Evolutionary conservation across 2,113 vertebrate genomes (phyloP).

Genomic region (Vombatus ursinus): DNA sequence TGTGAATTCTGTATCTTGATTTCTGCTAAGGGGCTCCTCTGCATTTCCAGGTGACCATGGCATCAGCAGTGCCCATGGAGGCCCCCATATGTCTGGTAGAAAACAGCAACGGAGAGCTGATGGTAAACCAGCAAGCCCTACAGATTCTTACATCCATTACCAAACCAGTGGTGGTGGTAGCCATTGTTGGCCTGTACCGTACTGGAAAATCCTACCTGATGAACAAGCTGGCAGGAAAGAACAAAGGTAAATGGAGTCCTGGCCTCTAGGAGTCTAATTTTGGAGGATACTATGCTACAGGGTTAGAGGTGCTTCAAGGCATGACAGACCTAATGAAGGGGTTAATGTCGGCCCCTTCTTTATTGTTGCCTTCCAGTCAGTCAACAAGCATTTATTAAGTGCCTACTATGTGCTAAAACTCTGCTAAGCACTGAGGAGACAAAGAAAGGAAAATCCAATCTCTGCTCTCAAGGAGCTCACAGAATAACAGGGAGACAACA

Average conservation of each 20-base stretch:
- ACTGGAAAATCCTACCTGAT: conserved; percentile 77
- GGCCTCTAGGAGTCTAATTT: neutral
- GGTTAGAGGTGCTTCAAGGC: neutral
- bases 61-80: neutral
- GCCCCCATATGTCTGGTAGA: conserved; percentile 30
- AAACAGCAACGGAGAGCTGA: neutral
- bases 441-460: neutral
- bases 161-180: conserved; percentile 73
- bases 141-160: conserved; percentile 32
- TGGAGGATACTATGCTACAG: neutral
- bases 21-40: conserved; percentile 7
- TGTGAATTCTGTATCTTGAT: neutral
- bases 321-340: neutral
- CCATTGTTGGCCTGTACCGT: conserved; percentile 65
- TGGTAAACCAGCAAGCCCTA: conserved; percentile 49
- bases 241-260: conserved; percentile 48
- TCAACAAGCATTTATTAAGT: neutral
- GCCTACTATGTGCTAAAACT: neutral
- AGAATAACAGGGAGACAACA: neutral
- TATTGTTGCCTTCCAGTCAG: neutral
- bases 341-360: no score
- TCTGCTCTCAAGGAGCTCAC: neutral
- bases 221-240: conserved; percentile 66
- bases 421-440: neutral
- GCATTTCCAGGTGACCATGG: conserved; percentile 26